These are phyloP conservation scores for Taenaris catops DNA, from an alignment of 2,888 invertebrate species.

Conservation along the genomic window DNA sequence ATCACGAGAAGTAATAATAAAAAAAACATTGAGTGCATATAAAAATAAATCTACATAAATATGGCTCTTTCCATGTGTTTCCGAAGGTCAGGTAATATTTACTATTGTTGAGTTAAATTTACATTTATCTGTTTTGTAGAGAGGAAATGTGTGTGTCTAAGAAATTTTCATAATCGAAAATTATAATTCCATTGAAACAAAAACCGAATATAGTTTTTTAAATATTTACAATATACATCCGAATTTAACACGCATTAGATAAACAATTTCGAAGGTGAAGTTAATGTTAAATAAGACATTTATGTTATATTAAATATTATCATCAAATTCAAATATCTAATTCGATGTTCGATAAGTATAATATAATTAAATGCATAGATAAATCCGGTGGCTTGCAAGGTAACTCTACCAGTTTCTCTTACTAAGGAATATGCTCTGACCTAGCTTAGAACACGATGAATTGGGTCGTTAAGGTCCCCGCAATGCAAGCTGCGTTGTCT, in stretches of 20 bases:
- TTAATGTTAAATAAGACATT: neutral
- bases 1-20: too few species aligned
- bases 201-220: too few species aligned
- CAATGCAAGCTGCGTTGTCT: constrained; percentile 11
- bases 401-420: constrained; percentile 7
- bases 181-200: too few species aligned
- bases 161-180: too few species aligned
- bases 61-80: constrained; percentile 6
- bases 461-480: constrained; percentile 16
- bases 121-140: neutral
- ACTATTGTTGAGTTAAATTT: too few species aligned
- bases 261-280: too few species aligned
- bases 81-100: constrained; percentile 6
- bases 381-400: constrained; percentile 6
- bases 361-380: constrained; percentile 1
- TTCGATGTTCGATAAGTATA: neutral
- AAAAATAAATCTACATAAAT: neutral
- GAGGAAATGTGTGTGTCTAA: neutral
- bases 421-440: constrained; percentile 18
- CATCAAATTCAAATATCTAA: neutral
- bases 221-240: too few species aligned
- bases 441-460: constrained; percentile 19
- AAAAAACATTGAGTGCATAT: too few species aligned
- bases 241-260: too few species aligned
- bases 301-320: neutral